A percentile compares a stretch with the other conserved stretches of the same genome.
These are phyloP conservation scores for Pterophyllum scalare DNA, from an alignment of 2,113 vertebrate genomes.

Conservation along the genomic window DNA sequence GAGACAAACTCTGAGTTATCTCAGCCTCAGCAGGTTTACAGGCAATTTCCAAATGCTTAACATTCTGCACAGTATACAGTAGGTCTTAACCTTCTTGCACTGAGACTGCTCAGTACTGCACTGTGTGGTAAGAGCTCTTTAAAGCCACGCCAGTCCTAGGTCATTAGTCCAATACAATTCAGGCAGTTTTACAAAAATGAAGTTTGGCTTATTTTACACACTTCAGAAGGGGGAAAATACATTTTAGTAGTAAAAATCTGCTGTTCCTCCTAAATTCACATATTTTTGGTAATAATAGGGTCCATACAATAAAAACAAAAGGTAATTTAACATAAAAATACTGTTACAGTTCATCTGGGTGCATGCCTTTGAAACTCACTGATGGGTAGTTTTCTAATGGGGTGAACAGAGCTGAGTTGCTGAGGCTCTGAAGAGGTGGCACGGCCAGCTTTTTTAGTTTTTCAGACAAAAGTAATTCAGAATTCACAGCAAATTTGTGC, in stretches of 20 bases:
- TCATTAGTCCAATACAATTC: background rate
- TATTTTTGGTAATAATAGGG: background rate
- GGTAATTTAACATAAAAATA: background rate
- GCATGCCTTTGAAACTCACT: background rate
- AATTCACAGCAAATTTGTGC: background rate
- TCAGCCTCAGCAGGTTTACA: constrained; percentile 15
- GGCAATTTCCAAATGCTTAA: constrained; percentile 3
- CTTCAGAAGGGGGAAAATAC: fast-evolving
- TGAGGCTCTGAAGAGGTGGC: background rate
- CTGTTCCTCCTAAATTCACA: background rate
- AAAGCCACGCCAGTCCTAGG: background rate
- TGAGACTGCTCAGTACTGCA: background rate
- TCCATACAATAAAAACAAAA: background rate
- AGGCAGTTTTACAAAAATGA: background rate
- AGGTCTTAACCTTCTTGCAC: background rate
- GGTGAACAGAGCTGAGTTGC: background rate
- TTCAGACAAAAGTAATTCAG: background rate
- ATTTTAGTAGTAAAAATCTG: constrained; percentile 4
- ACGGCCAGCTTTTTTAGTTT: background rate
- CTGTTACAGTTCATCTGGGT: background rate
- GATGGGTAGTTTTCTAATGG: background rate
- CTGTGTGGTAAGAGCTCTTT: constrained; percentile 2
- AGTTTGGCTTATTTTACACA: background rate
- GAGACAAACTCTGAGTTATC: background rate
- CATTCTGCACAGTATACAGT: background rate